Evolutionary conservation across 2,113 vertebrate species (phyloP).

Genomic region (Antechinus flavipes): DNA sequence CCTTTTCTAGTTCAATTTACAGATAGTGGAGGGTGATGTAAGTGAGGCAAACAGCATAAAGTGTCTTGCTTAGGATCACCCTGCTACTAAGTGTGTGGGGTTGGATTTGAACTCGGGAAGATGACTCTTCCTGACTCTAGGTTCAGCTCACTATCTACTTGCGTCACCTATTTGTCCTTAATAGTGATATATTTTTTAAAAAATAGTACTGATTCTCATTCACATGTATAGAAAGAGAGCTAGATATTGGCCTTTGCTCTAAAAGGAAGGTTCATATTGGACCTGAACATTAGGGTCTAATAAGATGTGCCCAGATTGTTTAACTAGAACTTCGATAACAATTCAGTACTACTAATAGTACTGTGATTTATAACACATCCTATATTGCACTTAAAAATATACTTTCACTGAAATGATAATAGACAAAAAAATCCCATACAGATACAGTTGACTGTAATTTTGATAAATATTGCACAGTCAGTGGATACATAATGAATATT

Average conservation of each 20-base stretch:
- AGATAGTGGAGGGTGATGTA: too few species aligned
- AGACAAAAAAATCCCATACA: neutral
- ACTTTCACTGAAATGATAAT: conserved; percentile 17
- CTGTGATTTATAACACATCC: neutral
- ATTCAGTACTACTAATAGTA: neutral
- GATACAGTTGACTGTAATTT: neutral
- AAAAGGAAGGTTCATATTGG: neutral
- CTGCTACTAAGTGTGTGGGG: neutral
- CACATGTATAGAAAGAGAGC: neutral
- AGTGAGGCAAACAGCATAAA: neutral
- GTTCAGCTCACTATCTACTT: too few species aligned
- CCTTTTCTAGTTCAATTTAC: neutral
- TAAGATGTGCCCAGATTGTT: too few species aligned
- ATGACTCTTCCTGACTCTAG: neutral
- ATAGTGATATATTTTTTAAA: neutral
- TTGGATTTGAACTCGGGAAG: neutral
- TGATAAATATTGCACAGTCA: neutral
- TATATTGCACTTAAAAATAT: conserved; percentile 18
- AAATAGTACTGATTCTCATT: neutral
- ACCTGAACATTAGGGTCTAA: neutral
- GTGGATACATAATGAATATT: neutral
- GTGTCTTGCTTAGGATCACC: neutral
- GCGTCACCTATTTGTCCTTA: neutral
- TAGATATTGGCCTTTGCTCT: neutral
- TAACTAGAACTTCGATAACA: neutral